These are phyloP conservation scores for Aphelocoma californica DNA, from an alignment of 2,797 vertebrate species.

Conservation along the genomic window DNA sequence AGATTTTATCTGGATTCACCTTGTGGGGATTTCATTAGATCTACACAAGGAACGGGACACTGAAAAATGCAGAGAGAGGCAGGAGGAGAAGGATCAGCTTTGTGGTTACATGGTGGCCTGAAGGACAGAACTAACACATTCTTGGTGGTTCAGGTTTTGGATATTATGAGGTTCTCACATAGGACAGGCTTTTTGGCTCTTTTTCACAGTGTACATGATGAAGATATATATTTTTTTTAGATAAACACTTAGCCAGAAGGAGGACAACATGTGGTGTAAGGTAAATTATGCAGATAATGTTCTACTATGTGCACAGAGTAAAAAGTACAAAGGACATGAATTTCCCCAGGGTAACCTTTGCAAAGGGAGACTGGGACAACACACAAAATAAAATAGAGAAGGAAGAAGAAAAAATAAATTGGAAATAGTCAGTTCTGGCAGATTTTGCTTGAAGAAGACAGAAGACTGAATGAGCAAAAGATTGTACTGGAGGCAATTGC, in stretches of 20 bases:
- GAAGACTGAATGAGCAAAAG: constrained; percentile 50
- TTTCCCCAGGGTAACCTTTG: constrained; percentile 61
- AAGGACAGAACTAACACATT: background rate
- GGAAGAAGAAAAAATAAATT: background rate
- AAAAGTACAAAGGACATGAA: constrained; percentile 66
- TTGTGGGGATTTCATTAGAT: background rate
- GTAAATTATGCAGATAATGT: constrained; percentile 73
- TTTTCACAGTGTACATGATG: background rate
- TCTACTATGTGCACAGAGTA: constrained; percentile 56
- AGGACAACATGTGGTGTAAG: constrained; percentile 49
- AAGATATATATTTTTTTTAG: constrained; percentile 53
- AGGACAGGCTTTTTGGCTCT: background rate
- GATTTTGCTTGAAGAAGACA: constrained; percentile 60
- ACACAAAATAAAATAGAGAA: background rate
- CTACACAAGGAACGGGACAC: background rate
- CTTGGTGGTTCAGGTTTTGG: background rate
- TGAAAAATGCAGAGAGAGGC: background rate
- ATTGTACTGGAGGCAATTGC: constrained; percentile 43
- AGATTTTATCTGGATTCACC: background rate
- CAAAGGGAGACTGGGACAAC: background rate
- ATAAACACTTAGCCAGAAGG: constrained; percentile 62
- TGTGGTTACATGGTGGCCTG: background rate
- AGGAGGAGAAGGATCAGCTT: background rate
- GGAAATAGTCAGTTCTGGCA: constrained; percentile 47
- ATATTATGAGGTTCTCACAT: background rate